phyloP scores from a whole-genome alignment of 2,113 vertebrate species.

The Herpetotheres cachinnans region DNA sequence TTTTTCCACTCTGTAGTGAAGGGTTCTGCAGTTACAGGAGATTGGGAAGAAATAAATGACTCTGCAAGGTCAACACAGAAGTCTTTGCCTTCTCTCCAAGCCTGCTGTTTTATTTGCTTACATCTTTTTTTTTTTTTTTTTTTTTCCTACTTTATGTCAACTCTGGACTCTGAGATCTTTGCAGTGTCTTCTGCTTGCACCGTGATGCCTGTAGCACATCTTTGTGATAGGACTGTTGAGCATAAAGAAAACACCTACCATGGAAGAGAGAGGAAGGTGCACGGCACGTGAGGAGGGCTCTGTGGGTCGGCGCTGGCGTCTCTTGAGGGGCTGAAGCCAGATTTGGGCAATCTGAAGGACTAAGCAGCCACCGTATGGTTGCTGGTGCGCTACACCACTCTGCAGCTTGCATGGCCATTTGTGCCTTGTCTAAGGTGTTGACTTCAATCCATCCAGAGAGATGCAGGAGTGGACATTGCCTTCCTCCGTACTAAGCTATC shows the following conservation, averaged over 20 bases:
- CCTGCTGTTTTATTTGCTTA: neutral
- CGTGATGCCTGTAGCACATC: neutral
- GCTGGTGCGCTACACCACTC: neutral
- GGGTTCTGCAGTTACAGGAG: neutral
- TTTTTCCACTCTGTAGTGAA: neutral
- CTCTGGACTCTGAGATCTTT: neutral
- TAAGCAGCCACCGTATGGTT: fast-evolving
- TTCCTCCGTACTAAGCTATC: neutral
- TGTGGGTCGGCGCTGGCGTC: fast-evolving
- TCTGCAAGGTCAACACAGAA: neutral
- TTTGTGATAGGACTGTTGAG: fast-evolving
- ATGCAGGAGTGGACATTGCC: fast-evolving
- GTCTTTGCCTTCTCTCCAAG: neutral
- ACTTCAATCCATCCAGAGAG: neutral
- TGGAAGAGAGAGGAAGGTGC: neutral
- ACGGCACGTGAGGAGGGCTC: neutral
- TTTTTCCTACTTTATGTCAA: neutral
- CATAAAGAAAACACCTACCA: fast-evolving
- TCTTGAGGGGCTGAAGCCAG: neutral
- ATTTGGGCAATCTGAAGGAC: neutral
- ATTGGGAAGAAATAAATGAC: neutral
- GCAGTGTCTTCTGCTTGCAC: neutral
- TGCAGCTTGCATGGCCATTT: neutral
- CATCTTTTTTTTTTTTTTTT: neutral
- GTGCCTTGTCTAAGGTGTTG: neutral